These are phyloP conservation scores for Capitulum mitella DNA, from an alignment of 2,888 invertebrate genomes.

Conservation along the genomic window DNA sequence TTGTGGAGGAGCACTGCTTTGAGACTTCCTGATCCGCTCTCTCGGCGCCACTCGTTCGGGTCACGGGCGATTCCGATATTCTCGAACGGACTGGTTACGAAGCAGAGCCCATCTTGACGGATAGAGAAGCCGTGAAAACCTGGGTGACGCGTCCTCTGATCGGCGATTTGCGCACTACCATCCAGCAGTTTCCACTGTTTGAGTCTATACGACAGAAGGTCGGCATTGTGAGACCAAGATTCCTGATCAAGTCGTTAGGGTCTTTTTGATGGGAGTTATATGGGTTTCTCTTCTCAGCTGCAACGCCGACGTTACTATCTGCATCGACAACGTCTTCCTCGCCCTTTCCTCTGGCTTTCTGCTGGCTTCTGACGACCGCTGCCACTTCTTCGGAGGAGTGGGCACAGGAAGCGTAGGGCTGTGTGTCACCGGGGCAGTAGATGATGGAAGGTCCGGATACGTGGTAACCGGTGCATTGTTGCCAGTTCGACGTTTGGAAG, in stretches of 20 bases:
- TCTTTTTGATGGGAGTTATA: conserved; percentile 10
- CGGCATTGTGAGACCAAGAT: no score
- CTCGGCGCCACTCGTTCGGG: no score
- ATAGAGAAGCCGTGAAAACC: conserved; percentile 10
- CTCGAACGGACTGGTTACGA: neutral
- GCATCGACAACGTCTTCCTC: neutral
- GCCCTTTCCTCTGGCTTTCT: neutral
- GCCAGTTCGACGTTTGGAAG: conserved; percentile 26
- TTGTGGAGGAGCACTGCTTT: conserved; percentile 36
- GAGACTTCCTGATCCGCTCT: conserved; percentile 23
- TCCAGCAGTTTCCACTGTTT: no score
- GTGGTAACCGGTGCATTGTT: conserved; percentile 29
- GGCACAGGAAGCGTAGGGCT: conserved; percentile 25
- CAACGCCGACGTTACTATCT: no score
- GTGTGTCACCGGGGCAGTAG: conserved; percentile 27
- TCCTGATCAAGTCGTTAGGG: neutral
- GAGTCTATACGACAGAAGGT: no score
- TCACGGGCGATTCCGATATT: neutral
- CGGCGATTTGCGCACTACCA: neutral
- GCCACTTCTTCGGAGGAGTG: conserved; percentile 16
- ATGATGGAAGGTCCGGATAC: conserved; percentile 31
- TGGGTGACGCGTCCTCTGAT: neutral
- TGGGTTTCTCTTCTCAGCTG: neutral
- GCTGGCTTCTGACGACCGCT: conserved; percentile 5
- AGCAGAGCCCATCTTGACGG: conserved; percentile 24